Percentiles rank a stretch among this genome's conserved stretches.
These are phyloP conservation scores for Polydrusus cervinus DNA, from an alignment of 2,888 invertebrate species.

Conservation along the genomic window DNA sequence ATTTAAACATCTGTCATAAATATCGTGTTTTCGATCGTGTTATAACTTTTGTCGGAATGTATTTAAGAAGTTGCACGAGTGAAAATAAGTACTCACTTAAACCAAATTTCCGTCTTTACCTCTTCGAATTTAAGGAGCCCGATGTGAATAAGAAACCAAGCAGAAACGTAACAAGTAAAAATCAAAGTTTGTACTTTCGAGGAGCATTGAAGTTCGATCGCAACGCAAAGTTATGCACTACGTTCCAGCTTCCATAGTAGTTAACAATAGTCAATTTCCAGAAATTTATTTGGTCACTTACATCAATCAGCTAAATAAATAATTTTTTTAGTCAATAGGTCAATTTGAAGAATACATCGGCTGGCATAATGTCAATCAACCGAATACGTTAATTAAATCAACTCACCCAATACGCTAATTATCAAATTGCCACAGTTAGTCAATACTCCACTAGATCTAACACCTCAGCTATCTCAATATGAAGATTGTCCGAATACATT, in stretches of 20 bases:
- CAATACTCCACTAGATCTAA: too few species aligned
- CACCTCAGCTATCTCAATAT: too few species aligned
- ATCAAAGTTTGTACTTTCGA: constrained; percentile 5
- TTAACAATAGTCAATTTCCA: background rate
- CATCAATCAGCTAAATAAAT: too few species aligned
- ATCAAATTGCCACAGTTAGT: too few species aligned
- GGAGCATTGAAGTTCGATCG: constrained; percentile 14
- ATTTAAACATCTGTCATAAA: background rate
- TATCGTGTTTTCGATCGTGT: background rate
- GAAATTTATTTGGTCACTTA: too few species aligned
- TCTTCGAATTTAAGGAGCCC: constrained; percentile 10
- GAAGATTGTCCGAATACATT: too few species aligned
- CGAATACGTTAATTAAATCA: too few species aligned
- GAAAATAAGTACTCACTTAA: constrained; percentile 18
- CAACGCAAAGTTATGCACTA: background rate
- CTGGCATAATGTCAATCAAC: too few species aligned
- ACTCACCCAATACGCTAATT: too few species aligned
- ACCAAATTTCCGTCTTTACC: constrained; percentile 17
- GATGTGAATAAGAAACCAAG: constrained; percentile 23
- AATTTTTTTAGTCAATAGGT: too few species aligned
- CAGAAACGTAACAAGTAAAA: constrained; percentile 25
- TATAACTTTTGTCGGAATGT: constrained; percentile 4
- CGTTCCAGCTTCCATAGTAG: background rate
- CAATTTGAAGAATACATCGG: too few species aligned
- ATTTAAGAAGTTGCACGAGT: constrained; percentile 4